Conservation (phyloP, 1,140 invertebrate genomes). For the Littorina saxatilis region DNA sequence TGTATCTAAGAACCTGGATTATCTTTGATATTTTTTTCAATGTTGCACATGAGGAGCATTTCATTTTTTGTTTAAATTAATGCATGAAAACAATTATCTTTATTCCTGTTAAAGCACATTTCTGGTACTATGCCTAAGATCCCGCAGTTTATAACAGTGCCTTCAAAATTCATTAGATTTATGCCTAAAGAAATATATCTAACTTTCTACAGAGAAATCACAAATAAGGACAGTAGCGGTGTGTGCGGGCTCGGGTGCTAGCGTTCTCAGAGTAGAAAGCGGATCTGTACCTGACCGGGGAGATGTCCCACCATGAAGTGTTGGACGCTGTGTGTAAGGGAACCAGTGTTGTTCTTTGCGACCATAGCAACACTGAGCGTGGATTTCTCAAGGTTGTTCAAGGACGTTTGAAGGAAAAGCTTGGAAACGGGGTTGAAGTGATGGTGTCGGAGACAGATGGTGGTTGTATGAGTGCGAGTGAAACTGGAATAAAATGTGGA, state of each 20-base stretch:
- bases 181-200: too few species aligned
- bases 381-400: slow-evolving; percentile 83
- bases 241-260: slow-evolving; percentile 92
- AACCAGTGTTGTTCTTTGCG: slow-evolving; percentile 89
- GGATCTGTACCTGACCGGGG: slow-evolving; percentile 92
- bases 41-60: too few species aligned
- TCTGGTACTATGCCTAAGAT: too few species aligned
- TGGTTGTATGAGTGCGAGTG: slow-evolving; percentile 74
- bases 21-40: too few species aligned
- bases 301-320: slow-evolving; percentile 97
- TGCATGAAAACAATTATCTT: too few species aligned
- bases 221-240: slow-evolving; percentile 81
- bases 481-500: too few species aligned
- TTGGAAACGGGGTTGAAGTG: slow-evolving; percentile 80
- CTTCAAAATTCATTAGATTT: too few species aligned
- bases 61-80: too few species aligned
- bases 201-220: slow-evolving; percentile 46
- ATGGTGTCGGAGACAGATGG: slow-evolving; percentile 84
- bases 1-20: too few species aligned
- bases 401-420: slow-evolving; percentile 72
- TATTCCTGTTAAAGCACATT: too few species aligned
- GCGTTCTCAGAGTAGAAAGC: slow-evolving; percentile 82
- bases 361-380: slow-evolving; percentile 96
- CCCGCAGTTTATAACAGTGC: too few species aligned
- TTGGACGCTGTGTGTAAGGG: slow-evolving; percentile 83